A percentile compares a stretch with the other conserved stretches of the same genome.
Conservation (phyloP, 2,888 invertebrate genomes). For the Blastobasis adustella region DNA sequence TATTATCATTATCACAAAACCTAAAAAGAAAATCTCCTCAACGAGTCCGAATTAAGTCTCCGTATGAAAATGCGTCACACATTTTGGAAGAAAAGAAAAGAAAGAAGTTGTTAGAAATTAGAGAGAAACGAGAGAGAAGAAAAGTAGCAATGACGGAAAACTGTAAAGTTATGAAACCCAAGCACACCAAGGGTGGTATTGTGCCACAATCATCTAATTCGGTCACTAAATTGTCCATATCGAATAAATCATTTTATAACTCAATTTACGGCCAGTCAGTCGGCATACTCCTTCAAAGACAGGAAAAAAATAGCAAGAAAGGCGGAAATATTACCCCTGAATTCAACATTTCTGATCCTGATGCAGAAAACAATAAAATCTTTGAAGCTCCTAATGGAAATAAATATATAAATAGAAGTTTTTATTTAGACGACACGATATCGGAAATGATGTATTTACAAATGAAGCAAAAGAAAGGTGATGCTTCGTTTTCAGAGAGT, state of each 20-base stretch:
- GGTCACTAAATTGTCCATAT: constrained; percentile 61
- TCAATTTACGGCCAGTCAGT: constrained; percentile 52
- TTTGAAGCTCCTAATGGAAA: constrained; percentile 7
- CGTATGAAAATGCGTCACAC: constrained; percentile 55
- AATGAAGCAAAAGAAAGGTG: constrained; percentile 25
- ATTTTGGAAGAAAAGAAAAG: constrained; percentile 56
- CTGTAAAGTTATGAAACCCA: constrained; percentile 46
- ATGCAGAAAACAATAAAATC: not conserved
- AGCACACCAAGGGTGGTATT: constrained; percentile 31
- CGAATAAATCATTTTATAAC: constrained; percentile 63
- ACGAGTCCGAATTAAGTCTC: constrained; percentile 52
- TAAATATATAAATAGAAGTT: constrained; percentile 44
- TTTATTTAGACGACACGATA: constrained; percentile 49
- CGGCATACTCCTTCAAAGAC: constrained; percentile 11
- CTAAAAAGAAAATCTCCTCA: constrained; percentile 42
- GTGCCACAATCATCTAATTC: constrained; percentile 53
- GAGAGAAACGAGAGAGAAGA: constrained; percentile 50
- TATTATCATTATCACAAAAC: constrained; percentile 7
- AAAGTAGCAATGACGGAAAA: constrained; percentile 48
- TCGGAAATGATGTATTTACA: constrained; percentile 48
- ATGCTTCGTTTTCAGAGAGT: constrained; percentile 23
- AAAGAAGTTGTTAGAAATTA: constrained; percentile 52
- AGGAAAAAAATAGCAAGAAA: too few relatives aligned
- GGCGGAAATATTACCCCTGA: too few relatives aligned
- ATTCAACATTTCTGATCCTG: not conserved